Evolutionary conservation across 1,140 invertebrate genomes (phyloP).

Genomic region (Oncopodura yosiiana): DNA sequence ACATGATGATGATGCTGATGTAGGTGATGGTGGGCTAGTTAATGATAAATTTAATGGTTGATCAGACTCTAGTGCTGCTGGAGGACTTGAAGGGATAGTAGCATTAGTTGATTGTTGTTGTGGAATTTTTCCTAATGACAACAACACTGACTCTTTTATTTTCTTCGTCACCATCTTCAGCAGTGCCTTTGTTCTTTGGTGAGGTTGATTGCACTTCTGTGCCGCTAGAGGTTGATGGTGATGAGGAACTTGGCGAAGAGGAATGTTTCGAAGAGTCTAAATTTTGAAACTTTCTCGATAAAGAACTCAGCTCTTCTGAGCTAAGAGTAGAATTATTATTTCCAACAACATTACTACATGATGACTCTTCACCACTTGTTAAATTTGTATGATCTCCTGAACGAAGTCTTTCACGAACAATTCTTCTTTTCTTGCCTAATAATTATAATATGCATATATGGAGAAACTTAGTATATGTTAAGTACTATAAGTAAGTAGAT

Average conservation of each 20-base stretch:
- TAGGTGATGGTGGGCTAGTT: not conserved
- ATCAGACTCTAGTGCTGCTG: not conserved
- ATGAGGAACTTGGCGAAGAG: not conserved
- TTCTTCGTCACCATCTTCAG: not conserved
- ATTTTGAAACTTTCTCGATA: too few species aligned
- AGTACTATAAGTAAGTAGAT: not conserved
- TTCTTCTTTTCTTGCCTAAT: conserved; percentile 15
- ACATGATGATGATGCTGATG: not conserved
- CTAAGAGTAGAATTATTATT: too few species aligned
- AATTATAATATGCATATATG: not conserved
- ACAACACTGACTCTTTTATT: too few species aligned
- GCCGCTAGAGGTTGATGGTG: not conserved
- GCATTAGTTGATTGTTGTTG: too few species aligned
- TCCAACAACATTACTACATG: too few species aligned
- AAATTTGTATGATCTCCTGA: too few species aligned
- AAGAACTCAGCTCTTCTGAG: too few species aligned
- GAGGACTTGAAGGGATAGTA: not conserved
- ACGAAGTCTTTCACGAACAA: conserved; percentile 12
- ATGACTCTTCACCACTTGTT: too few species aligned
- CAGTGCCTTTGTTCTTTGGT: not conserved
- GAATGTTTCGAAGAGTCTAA: not conserved
- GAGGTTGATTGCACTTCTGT: not conserved
- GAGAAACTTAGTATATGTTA: not conserved
- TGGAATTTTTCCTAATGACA: too few species aligned
- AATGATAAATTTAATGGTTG: conserved; percentile 10